Percentiles rank a stretch among this genome's conserved stretches.
phyloP scores from a whole-genome alignment of 2,797 vertebrate species.

The Propithecus deckenii region DNA sequence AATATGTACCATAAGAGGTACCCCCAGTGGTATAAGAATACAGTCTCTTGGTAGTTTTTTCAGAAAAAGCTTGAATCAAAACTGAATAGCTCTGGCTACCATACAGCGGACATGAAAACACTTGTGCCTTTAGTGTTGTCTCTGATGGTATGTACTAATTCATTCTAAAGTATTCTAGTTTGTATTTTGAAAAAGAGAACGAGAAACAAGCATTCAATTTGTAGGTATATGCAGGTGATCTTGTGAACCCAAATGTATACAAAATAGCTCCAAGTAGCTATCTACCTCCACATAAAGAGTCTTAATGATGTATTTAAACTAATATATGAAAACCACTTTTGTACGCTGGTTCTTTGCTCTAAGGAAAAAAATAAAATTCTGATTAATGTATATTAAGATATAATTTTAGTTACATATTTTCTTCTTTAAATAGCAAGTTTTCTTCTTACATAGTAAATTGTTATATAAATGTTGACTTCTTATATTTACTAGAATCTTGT shows the following conservation, averaged over 20 bases:
- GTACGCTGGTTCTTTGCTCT: background rate
- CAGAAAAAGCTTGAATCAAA: slow-evolving; percentile 61
- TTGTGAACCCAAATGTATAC: background rate
- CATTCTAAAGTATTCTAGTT: slow-evolving; percentile 50
- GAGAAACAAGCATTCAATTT: background rate
- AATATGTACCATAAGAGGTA: slow-evolving; percentile 59
- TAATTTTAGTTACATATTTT: background rate
- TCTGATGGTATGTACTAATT: slow-evolving; percentile 68
- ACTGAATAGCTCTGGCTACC: slow-evolving; percentile 55
- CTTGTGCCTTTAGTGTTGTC: slow-evolving; percentile 30
- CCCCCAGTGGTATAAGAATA: background rate
- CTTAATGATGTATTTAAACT: background rate
- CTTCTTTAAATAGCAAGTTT: background rate
- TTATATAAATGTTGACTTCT: background rate
- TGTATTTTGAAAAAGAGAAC: background rate
- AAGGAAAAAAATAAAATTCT: background rate
- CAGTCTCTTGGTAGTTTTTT: slow-evolving; percentile 60
- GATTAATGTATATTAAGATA: background rate
- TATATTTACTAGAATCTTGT: background rate
- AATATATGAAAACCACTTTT: background rate
- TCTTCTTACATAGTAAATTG: background rate
- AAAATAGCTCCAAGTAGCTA: background rate
- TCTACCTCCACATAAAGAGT: background rate
- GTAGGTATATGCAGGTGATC: background rate
- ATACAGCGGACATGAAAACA: slow-evolving; percentile 32